These are phyloP conservation scores for Actinemys pallida DNA, from an alignment of 2,113 vertebrate species.

Conservation along the genomic window DNA sequence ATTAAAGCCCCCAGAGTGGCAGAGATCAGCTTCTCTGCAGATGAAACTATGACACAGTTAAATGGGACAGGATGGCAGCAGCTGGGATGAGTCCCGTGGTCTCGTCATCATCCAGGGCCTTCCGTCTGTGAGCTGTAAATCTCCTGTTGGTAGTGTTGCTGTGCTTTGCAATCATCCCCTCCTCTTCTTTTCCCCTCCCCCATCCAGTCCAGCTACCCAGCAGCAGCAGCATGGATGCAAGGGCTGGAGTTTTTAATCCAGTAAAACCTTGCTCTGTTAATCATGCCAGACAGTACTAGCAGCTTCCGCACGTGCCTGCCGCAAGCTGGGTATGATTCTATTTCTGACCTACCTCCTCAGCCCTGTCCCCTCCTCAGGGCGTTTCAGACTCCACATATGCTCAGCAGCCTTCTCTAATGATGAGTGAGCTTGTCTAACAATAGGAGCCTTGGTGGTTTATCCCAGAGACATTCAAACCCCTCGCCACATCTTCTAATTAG, in stretches of 20 bases:
- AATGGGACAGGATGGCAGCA: neutral
- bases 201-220: neutral
- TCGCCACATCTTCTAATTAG: neutral
- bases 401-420: fast-evolving
- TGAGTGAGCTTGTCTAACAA: neutral
- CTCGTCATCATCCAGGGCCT: neutral
- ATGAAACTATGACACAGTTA: neutral
- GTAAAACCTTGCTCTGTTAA: constrained; percentile 62
- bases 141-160: fast-evolving
- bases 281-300: constrained; percentile 21
- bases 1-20: constrained; percentile 22
- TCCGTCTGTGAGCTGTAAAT: neutral
- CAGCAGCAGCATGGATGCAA: neutral
- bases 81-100: neutral
- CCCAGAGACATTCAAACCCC: neutral
- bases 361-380: neutral
- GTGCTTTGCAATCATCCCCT: neutral
- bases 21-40: neutral
- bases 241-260: constrained; percentile 53
- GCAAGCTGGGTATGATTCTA: constrained; percentile 49
- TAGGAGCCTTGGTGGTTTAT: neutral
- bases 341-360: constrained; percentile 54
- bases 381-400: neutral
- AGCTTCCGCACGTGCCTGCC: constrained; percentile 21
- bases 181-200: neutral